phyloP scores from a whole-genome alignment of 2,888 invertebrate genomes.

The Orthosia incerta region DNA sequence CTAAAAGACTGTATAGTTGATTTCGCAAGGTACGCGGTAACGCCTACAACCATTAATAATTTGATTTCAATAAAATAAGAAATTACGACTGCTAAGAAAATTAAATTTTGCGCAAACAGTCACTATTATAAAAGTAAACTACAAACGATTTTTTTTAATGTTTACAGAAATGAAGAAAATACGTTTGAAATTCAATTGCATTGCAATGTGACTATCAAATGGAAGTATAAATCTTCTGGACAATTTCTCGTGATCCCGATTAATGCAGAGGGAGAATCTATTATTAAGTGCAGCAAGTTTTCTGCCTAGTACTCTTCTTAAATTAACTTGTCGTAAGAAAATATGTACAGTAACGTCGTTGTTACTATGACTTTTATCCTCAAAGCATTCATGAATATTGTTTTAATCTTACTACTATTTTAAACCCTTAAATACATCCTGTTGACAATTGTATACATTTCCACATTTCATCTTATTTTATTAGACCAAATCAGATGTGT shows the following conservation, averaged over 20 bases:
- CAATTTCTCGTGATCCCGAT: slow-evolving; percentile 77
- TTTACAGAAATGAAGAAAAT: slow-evolving; percentile 71
- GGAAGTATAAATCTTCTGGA: slow-evolving; percentile 79
- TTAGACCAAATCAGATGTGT: no score
- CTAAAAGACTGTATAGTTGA: slow-evolving; percentile 77
- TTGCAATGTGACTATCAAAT: slow-evolving; percentile 79
- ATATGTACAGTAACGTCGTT: no score
- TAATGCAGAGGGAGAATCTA: slow-evolving; percentile 78
- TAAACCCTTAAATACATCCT: no score
- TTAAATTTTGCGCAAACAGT: background rate
- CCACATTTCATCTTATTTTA: no score
- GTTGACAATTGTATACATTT: no score
- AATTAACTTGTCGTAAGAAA: background rate
- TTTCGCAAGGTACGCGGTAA: slow-evolving; percentile 74
- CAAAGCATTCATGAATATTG: no score
- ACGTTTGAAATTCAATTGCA: slow-evolving; percentile 74
- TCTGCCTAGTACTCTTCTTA: background rate
- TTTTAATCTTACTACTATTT: no score
- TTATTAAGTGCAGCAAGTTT: slow-evolving; percentile 79
- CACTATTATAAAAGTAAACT: slow-evolving; percentile 11
- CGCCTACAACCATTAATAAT: background rate
- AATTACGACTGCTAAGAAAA: slow-evolving; percentile 8
- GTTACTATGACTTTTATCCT: no score
- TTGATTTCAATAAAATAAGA: background rate
- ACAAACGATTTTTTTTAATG: slow-evolving; percentile 5